Conservation (phyloP, 2,113 vertebrate species). For the Urocitellus parryii region DNA sequence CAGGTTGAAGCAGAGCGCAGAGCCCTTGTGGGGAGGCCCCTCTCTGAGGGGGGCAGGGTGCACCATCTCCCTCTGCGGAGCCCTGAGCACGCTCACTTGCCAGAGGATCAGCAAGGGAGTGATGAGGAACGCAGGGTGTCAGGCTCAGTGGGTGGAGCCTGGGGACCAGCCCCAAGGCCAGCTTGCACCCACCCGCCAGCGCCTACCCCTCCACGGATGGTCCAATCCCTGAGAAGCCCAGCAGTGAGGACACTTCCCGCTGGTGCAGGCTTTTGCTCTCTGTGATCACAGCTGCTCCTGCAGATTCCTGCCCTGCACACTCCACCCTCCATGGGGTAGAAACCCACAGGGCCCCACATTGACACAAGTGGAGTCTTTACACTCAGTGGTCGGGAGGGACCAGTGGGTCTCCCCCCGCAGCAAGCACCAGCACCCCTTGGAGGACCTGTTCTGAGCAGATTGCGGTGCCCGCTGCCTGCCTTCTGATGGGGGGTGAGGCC, state of each 20-base stretch:
- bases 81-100: neutral
- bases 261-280: neutral
- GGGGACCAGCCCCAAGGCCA: too few relatives aligned
- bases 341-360: neutral
- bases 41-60: neutral
- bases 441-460: neutral
- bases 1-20: neutral
- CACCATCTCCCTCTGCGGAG: neutral
- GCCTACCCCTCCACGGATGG: fast-evolving
- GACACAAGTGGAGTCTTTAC: neutral
- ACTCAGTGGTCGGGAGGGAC: neutral
- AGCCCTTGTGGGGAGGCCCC: neutral
- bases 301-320: neutral
- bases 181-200: fast-evolving
- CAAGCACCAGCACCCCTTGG: neutral
- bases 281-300: neutral
- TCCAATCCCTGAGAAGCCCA: neutral
- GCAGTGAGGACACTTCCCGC: too few relatives aligned
- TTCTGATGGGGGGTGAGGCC: neutral
- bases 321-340: neutral
- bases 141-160: too few relatives aligned
- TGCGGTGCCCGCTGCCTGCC: too few relatives aligned
- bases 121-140: fast-evolving
- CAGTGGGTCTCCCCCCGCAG: neutral
- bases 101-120: neutral